Base-by-base conservation (phyloP, 2,113 vertebrate genomes). In the Brienomyrus brachyistius region DNA sequence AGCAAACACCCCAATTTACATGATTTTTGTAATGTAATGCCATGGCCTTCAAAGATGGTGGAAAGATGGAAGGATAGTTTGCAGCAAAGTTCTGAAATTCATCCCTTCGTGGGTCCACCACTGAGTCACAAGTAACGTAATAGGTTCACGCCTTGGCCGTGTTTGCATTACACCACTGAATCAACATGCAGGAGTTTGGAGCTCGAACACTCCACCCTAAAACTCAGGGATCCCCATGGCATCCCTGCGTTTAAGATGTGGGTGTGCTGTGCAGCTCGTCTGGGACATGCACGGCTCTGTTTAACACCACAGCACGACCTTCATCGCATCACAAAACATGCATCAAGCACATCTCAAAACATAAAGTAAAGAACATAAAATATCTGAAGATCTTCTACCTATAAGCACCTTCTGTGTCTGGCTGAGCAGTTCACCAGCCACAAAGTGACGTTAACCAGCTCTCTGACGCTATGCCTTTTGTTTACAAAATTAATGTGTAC, bases 1-100 rank as follows among this genome's bases (percentile, higher is more conserved):
- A 84, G 21, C 21, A 84, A 84, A 43, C 23, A 48, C 86, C 92
- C 91, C 35, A 35, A 40, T 94, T 96, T 96, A 97, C 97, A 97
- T 97, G 96, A 96, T 96, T 97, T 94, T 93, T 96, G 97, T 97
- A 97, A 97, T 98, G 97, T 96, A 97, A 98, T 97, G 97, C 94
- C 92, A 93, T 93, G 92, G 93, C 94, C 94, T 94, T 90, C 80
- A 82, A n/a, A 80, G 21, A 11, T 19, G 6, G 13, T 15, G 47
- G 27, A 62, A 19, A 15, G 19, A 52, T n/a, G 45, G 43, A 27
- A 90, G 4, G 35, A 19, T 40, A 77, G 40, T 50, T 77, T 35
- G 40, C n/a, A 59, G 8, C 51, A 21, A 52, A 43, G 45, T 84
- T 84, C 43, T 45, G 80, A 83, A 19, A 83, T 47, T 83, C 23